Conservation (phyloP, 2,888 invertebrate genomes). For the Cryptocephalus moraei region DNA sequence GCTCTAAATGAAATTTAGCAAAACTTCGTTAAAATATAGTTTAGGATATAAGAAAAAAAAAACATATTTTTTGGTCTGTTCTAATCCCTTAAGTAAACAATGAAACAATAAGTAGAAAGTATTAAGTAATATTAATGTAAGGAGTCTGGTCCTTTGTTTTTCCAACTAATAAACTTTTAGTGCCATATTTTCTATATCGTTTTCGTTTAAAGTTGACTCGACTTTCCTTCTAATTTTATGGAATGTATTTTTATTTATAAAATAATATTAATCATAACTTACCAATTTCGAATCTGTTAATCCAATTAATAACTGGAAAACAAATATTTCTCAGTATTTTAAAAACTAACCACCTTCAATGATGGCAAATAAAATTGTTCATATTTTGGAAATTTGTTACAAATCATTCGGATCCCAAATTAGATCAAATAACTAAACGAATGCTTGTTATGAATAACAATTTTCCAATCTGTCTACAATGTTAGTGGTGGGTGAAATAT, state of each 20-base stretch:
- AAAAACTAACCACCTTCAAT: too few relatives aligned
- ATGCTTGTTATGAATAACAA: too few relatives aligned
- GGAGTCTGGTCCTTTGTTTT: slow-evolving; percentile 14
- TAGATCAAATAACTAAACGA: too few relatives aligned
- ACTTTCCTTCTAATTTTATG: not conserved
- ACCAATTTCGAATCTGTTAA: not conserved
- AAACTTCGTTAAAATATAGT: not conserved
- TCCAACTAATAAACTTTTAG: slow-evolving; percentile 1
- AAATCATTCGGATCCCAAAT: too few relatives aligned
- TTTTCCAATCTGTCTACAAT: too few relatives aligned
- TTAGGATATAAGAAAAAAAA: not conserved
- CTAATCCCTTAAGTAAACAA: slow-evolving; percentile 1
- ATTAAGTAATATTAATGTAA: slow-evolving; percentile 13
- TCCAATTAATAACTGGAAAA: too few relatives aligned
- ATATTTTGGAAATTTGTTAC: too few relatives aligned
- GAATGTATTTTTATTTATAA: not conserved
- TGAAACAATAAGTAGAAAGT: slow-evolving; percentile 6
- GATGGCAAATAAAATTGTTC: too few relatives aligned
- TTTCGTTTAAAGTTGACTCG: slow-evolving; percentile 6
- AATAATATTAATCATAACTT: not conserved
- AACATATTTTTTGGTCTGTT: slow-evolving; percentile 9
- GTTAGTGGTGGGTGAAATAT: too few relatives aligned
- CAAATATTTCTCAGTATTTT: too few relatives aligned
- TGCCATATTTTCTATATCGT: slow-evolving; percentile 5
- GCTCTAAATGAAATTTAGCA: too few relatives aligned